Evolutionary conservation across 2,113 vertebrate genomes (phyloP).

Genomic region (Mirza zaza): DNA sequence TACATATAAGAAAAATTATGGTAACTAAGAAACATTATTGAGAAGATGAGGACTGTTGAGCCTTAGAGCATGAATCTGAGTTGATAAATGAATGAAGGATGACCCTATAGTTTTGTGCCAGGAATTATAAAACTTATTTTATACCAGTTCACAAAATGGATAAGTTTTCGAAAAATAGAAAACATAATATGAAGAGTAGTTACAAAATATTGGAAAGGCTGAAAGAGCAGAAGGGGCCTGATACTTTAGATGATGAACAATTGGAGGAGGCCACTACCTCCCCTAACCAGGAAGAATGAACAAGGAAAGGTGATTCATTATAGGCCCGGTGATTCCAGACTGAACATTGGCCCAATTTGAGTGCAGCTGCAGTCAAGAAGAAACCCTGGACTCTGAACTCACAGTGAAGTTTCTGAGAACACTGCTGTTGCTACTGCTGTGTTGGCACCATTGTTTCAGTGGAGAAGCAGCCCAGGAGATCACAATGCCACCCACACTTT

Average conservation of each 20-base stretch:
- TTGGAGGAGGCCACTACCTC: neutral
- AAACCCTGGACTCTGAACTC: neutral
- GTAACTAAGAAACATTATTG: neutral
- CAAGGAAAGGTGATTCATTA: neutral
- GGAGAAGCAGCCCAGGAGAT: neutral
- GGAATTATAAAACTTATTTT: neutral
- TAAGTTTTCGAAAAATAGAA: neutral
- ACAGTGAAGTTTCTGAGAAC: neutral
- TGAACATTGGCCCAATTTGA: fast-evolving
- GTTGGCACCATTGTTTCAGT: neutral
- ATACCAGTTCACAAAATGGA: neutral
- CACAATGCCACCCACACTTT: too few species aligned
- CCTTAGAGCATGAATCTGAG: neutral
- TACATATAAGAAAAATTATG: neutral
- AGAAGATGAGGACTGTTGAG: neutral
- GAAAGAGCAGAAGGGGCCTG: fast-evolving
- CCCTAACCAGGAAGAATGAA: neutral
- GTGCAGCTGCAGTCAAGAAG: too few species aligned
- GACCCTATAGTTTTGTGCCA: neutral
- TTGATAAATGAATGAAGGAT: neutral
- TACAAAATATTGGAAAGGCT: neutral
- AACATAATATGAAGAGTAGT: neutral
- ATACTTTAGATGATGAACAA: too few species aligned
- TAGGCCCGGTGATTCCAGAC: neutral
- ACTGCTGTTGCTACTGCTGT: neutral